phyloP scores from a whole-genome alignment of 2,113 vertebrate species.

The Geococcyx californianus region DNA sequence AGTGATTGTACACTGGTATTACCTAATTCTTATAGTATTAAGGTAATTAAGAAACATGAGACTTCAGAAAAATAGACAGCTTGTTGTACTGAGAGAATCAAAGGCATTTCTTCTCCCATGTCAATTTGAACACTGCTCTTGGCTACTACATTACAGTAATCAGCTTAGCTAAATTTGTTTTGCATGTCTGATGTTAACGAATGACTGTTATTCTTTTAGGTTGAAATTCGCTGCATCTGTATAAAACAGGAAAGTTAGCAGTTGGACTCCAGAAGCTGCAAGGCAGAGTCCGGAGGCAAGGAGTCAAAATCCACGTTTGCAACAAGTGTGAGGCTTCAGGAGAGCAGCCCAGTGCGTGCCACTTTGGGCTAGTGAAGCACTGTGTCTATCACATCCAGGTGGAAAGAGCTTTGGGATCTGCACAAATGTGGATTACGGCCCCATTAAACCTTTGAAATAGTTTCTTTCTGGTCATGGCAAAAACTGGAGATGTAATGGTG shows the following conservation, averaged over 20 bases:
- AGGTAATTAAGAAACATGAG: conserved; percentile 59
- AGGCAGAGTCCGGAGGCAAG: neutral
- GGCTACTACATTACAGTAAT: conserved; percentile 63
- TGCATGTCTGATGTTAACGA: conserved; percentile 58
- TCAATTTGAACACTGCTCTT: conserved; percentile 58
- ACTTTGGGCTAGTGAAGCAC: neutral
- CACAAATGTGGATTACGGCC: neutral
- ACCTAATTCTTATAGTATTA: conserved; percentile 65
- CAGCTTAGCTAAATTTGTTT: conserved; percentile 70
- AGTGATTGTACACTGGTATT: conserved; percentile 15
- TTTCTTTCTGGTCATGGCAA: neutral
- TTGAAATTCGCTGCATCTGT: conserved; percentile 11
- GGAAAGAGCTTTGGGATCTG: neutral
- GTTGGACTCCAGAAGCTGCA: neutral
- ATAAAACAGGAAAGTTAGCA: neutral
- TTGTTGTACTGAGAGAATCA: conserved; percentile 43
- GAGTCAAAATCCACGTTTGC: neutral
- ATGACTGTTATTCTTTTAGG: conserved; percentile 31
- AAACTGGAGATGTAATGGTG: neutral
- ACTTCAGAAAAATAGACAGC: conserved; percentile 52
- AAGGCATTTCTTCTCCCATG: conserved; percentile 34
- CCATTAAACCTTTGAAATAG: neutral
- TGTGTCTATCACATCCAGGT: accelerated
- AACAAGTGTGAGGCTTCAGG: neutral
- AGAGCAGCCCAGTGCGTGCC: neutral